Evolutionary conservation across 2,797 vertebrate genomes (phyloP), one percentile per base, ranked within the genome.

Genomic region (Malacoraja senta): DNA sequence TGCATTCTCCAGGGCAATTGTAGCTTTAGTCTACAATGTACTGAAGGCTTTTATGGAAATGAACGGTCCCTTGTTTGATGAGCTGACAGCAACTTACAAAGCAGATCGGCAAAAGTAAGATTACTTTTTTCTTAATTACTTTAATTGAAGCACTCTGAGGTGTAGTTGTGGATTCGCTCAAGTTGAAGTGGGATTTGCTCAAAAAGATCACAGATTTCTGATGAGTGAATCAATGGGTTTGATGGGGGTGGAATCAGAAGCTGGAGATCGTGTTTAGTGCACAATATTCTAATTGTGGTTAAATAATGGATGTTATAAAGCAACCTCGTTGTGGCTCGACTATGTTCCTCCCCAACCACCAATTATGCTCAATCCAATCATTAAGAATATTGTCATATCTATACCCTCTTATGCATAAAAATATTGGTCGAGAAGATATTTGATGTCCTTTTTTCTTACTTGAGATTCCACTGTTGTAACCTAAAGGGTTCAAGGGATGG

Each of bases 11-110:
- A 99, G 99, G 97, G 98, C 99, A 86, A 99, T 99, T 93, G 98
- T 99, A 96, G 99, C 99, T 90, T 96, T 99, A 96, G 98, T 99
- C 91, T 99, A 99, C 97, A 99, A 99, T 77, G 99, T 99, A 93
- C 97, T 99, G 96, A 99, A 99, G 96, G 98, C 99, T 88, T 99
- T 99, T 95, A 99, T 99, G 98, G 99, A 99, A 96, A 99, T 99
- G 98, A 99, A 99, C 97, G 99, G 98, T 96, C 97, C 98, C 95
- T 98, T 99, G 97, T 99, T 99, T 94, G 99, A 99, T 68, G 98
- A 99, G 95, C 98, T 99, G 96, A 99, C 99, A 95, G 98, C 98
- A 96, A 99, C 98, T 95, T 99, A 99, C 98, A 99, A 99, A 97
- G 99, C 99, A 95, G 99, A 99, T 97, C 98, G 99, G 96, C 99